phyloP scores from a whole-genome alignment of 1,140 invertebrate genomes.

The Panagrolaimus sp. region DNA sequence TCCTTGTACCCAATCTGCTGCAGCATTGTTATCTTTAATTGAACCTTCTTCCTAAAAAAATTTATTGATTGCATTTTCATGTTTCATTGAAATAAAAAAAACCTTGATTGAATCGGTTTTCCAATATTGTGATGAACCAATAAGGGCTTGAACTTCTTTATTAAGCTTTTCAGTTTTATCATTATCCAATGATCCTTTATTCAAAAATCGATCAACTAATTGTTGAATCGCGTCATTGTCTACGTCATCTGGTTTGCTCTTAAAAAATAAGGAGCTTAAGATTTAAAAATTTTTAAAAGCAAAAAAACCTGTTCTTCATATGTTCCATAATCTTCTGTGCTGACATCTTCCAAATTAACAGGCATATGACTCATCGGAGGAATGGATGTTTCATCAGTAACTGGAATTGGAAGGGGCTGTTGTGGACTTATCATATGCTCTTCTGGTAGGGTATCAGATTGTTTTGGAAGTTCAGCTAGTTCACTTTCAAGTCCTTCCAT shows the following conservation, averaged over 20 bases:
- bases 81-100: slow-evolving; percentile 5
- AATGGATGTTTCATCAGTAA: neutral
- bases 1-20: slow-evolving; percentile 33
- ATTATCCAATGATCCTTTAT: slow-evolving; percentile 42
- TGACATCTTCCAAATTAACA: neutral
- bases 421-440: neutral
- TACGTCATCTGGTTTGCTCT: slow-evolving; percentile 39
- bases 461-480: neutral
- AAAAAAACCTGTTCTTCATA: slow-evolving; percentile 7
- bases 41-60: slow-evolving; percentile 35
- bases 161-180: slow-evolving; percentile 36
- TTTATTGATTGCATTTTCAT: neutral
- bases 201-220: slow-evolving; percentile 44
- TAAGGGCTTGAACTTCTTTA: slow-evolving; percentile 35
- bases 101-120: slow-evolving; percentile 7
- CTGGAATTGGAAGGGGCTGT: neutral
- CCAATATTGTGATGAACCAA: slow-evolving; percentile 46
- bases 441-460: neutral
- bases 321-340: slow-evolving; percentile 6
- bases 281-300: too few species aligned
- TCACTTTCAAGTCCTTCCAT: neutral
- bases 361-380: neutral
- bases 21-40: slow-evolving; percentile 23
- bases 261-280: neutral
- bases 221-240: slow-evolving; percentile 47